phyloP scores from a whole-genome alignment of 64 coral and sea anemone genomes.

The Pachyseris speciosa region DNA sequence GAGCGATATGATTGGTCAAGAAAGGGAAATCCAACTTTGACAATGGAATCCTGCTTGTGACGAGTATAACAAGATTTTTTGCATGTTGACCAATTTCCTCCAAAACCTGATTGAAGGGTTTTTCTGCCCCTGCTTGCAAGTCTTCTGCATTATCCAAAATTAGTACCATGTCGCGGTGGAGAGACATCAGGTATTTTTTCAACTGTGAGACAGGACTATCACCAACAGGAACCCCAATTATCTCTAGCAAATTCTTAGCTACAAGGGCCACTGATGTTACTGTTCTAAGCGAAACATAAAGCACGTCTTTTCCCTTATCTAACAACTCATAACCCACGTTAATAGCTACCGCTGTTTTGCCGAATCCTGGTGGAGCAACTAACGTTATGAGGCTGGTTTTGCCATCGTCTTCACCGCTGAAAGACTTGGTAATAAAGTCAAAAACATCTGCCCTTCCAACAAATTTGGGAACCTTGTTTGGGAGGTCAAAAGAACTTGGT shows the following conservation, averaged over 20 bases:
- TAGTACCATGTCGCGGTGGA: neutral
- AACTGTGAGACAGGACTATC: slow-evolving; percentile 1
- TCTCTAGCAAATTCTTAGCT: slow-evolving; percentile 4
- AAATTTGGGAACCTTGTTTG: slow-evolving; percentile 33
- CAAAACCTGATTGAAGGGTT: slow-evolving; percentile 10
- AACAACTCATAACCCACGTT: neutral
- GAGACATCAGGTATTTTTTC: neutral
- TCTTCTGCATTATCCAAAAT: slow-evolving; percentile 70
- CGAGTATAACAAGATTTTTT: slow-evolving; percentile 15
- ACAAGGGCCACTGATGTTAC: neutral
- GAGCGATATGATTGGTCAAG: neutral
- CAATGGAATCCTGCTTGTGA: slow-evolving; percentile 31
- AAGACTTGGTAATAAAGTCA: neutral
- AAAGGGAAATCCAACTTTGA: neutral
- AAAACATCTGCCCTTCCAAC: slow-evolving; percentile 15
- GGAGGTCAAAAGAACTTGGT: slow-evolving; percentile 16
- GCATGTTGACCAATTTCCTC: slow-evolving; percentile 43
- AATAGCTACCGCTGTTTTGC: slow-evolving; percentile 7
- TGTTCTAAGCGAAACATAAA: slow-evolving; percentile 17
- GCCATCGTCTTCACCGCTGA: neutral
- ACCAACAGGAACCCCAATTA: neutral
- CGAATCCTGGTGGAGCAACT: slow-evolving; percentile 41
- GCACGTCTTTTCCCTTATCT: slow-evolving; percentile 15
- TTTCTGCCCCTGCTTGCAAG: slow-evolving; percentile 12
- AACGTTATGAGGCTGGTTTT: neutral